A percentile compares a stretch with the other conserved stretches of the same genome.
These are phyloP conservation scores for Eilema griseolum DNA, from an alignment of 2,888 invertebrate genomes.

Conservation along the genomic window DNA sequence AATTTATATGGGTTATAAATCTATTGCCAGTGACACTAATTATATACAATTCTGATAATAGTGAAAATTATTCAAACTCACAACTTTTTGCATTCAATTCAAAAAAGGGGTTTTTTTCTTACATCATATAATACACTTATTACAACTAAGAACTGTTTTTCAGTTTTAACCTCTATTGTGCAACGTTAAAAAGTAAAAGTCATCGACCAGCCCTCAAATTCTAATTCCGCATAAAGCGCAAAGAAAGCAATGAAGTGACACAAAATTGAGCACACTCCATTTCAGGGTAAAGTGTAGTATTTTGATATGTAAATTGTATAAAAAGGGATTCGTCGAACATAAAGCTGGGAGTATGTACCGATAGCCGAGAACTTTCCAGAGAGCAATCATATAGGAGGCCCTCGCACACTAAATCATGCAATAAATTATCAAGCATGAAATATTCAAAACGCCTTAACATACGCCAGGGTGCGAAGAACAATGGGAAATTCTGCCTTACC, in stretches of 20 bases:
- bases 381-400: slow-evolving; percentile 64
- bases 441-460: slow-evolving; percentile 78
- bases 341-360: slow-evolving; percentile 53
- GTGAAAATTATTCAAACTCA: too few species aligned
- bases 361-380: slow-evolving; percentile 46
- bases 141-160: too few species aligned
- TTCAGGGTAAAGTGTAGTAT: slow-evolving; percentile 59
- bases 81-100: too few species aligned
- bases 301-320: slow-evolving; percentile 63
- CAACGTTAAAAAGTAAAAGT: too few species aligned
- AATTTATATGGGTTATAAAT: too few species aligned
- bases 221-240: slow-evolving; percentile 32
- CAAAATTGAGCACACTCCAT: slow-evolving; percentile 48
- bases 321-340: slow-evolving; percentile 59
- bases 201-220: slow-evolving; percentile 25
- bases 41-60: too few species aligned
- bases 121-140: too few species aligned
- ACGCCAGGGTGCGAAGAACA: slow-evolving; percentile 71
- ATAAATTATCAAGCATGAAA: slow-evolving; percentile 83
- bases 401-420: slow-evolving; percentile 78
- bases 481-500: slow-evolving; percentile 66
- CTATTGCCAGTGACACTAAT: too few species aligned
- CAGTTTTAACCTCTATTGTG: too few species aligned
- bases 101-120: too few species aligned
- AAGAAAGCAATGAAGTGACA: slow-evolving; percentile 45